Evolutionary conservation across 2,888 invertebrate genomes (phyloP).

Genomic region (Pollenia angustigena): DNA sequence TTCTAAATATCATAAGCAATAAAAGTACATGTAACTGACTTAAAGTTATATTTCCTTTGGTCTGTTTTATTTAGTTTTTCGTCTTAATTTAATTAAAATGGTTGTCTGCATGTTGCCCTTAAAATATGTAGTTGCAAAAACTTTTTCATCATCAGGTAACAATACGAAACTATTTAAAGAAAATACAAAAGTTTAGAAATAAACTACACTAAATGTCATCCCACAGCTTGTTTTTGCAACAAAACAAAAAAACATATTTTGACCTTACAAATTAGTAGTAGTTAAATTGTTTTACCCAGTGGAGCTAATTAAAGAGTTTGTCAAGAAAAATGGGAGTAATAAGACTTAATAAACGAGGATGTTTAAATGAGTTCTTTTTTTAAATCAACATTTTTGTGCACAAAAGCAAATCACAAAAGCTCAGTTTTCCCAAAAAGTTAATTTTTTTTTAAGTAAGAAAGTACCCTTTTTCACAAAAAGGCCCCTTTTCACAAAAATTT

Average conservation of each 20-base stretch:
- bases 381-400: no score
- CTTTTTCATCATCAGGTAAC: not conserved
- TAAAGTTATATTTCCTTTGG: conserved; percentile 5
- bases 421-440: no score
- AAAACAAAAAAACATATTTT: not conserved
- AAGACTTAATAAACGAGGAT: not conserved
- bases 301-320: conserved; percentile 22
- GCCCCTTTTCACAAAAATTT: no score
- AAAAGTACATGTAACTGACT: conserved; percentile 13
- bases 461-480: not conserved
- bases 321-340: not conserved
- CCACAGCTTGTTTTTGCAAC: not conserved
- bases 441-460: no score
- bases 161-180: conserved; percentile 27
- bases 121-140: conserved; percentile 30
- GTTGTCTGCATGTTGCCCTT: conserved; percentile 7
- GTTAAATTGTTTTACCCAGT: conserved; percentile 6
- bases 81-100: conserved; percentile 60
- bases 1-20: not conserved
- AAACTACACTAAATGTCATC: conserved; percentile 19
- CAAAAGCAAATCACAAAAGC: no score
- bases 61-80: conserved; percentile 10
- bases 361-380: no score
- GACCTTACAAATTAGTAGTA: not conserved
- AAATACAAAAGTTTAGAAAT: conserved; percentile 15